Percentiles rank a stretch among this genome's conserved stretches.
phyloP scores from a whole-genome alignment of 2,113 vertebrate genomes.

The Pelmatolapia mariae region DNA sequence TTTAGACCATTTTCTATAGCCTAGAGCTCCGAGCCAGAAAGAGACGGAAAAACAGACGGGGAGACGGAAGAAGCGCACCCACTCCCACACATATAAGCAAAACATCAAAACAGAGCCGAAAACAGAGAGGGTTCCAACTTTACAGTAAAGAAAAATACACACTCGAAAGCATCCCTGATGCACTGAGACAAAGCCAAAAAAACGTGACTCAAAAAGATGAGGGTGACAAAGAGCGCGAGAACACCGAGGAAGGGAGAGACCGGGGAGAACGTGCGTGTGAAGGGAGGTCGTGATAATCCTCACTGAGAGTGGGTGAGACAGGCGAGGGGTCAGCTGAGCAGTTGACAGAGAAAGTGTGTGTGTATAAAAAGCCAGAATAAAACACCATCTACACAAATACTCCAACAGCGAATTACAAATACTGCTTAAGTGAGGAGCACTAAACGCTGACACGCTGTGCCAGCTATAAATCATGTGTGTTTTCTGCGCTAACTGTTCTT shows the following conservation, averaged over 20 bases:
- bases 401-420: not conserved
- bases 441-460: not conserved
- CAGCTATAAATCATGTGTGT: conserved; percentile 13
- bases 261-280: not conserved
- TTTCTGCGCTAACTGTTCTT: not conserved
- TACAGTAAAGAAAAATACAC: not conserved
- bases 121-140: not conserved
- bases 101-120: not conserved
- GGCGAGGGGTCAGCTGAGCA: conserved; percentile 18
- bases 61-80: conserved; percentile 4
- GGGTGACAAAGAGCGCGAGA: not conserved
- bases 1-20: conserved; percentile 43
- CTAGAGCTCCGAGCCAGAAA: conserved; percentile 19
- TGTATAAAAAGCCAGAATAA: not conserved
- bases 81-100: conserved; percentile 21
- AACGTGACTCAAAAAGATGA: not conserved
- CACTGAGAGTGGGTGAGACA: conserved; percentile 9
- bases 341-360: not conserved
- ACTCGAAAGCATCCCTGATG: not conserved
- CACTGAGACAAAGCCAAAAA: not conserved
- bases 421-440: not conserved
- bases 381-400: not conserved
- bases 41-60: conserved; percentile 9
- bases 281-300: conserved; percentile 7
- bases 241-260: not conserved